Evolutionary conservation across 2,888 invertebrate genomes (phyloP), one percentile per base, ranked within the genome.

Genomic region (Onthophagus sagittarius): DNA sequence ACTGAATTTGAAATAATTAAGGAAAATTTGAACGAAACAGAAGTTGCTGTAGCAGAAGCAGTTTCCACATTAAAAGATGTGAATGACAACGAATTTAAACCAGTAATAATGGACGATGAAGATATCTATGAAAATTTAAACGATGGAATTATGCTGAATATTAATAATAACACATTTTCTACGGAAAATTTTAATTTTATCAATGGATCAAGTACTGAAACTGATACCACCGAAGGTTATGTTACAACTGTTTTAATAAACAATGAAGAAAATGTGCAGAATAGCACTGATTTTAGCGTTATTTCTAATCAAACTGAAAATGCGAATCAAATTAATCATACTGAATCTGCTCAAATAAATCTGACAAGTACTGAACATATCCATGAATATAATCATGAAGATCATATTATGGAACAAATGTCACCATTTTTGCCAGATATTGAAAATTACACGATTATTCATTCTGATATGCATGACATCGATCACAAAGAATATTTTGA

Each of bases 361-460:
- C 1, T 65, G 15, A 15, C 65, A 39, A 64, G 53, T 23, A 15
- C 23, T 15, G 6, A 53, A 15, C 3, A 70, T n/a, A 9, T 6
- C 11, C 53, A 39, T 32, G 5, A 11, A n/a, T 1, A 69, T n/a
- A 15, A 23, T 15, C 9, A 32, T 65, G 4, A 53, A n/a, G 62
- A 69, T 32, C 72, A 69, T 69, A 70, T 64, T 15, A 63, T 71
- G 5, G 74, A 74, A 14, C 74, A 74, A 39, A 74, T 74, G 74
- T 73, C 72, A 4, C 75, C 75, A 2, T 75, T 75, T 63, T 63
- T 73, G 31, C 75, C 91, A 5, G 91, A 91, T 80, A 86, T 88
- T 14, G 90, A 90, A 82, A 90, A 90, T 79, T 89, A 88, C 78
- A 87, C 87, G 11, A 85, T 89, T 39, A 87, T 89, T 0, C 88